A percentile compares a stretch with the other conserved stretches of the same genome.
These are phyloP conservation scores for Pyrrhosoma nymphula DNA, from an alignment of 2,888 invertebrate genomes.

Conservation along the genomic window DNA sequence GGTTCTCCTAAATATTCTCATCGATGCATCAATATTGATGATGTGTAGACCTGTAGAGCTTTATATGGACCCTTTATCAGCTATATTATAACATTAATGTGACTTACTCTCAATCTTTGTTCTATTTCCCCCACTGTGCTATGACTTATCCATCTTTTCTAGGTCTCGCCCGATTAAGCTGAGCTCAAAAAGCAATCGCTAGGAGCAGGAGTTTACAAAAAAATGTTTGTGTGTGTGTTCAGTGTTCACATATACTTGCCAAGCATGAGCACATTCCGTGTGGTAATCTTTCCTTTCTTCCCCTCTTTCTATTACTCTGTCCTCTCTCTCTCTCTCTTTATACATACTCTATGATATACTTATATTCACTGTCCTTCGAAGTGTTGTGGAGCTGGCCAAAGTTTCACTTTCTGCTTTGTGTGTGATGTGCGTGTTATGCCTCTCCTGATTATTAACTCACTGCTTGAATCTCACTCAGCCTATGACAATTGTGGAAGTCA, in stretches of 20 bases:
- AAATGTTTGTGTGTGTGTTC: conserved; percentile 68
- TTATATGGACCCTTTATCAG: neutral
- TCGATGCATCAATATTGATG: neutral
- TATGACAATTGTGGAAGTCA: neutral
- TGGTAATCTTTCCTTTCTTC: conserved; percentile 69
- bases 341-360: conserved; percentile 73
- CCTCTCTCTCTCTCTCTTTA: conserved; percentile 71
- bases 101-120: neutral
- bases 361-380: neutral
- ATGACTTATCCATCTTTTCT: conserved; percentile 66
- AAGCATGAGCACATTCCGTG: conserved; percentile 68
- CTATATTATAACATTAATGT: neutral
- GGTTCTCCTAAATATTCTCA: neutral
- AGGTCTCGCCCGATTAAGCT: conserved; percentile 65
- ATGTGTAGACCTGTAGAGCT: neutral
- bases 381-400: conserved; percentile 55
- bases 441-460: conserved; percentile 74
- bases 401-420: conserved; percentile 57
- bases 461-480: conserved; percentile 62
- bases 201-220: conserved; percentile 67
- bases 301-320: conserved; percentile 72
- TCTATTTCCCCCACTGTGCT: conserved; percentile 54
- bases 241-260: conserved; percentile 68
- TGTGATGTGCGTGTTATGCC: conserved; percentile 76
- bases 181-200: conserved; percentile 62